Evolutionary conservation across 2,888 invertebrate species (phyloP).

Genomic region (Anagyrus pseudococci): DNA sequence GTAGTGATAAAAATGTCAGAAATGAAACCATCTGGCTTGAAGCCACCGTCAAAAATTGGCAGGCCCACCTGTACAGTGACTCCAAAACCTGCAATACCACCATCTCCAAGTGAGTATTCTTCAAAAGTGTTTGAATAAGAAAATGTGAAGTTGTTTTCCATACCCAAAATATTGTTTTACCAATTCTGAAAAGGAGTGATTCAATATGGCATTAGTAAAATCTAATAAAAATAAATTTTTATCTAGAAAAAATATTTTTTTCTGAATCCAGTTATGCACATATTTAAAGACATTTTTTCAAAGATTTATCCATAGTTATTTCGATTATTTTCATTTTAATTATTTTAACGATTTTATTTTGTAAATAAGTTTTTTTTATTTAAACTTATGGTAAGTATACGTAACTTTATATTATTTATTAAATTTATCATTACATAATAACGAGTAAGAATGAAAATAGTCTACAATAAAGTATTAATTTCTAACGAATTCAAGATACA

Average conservation of each 20-base stretch:
- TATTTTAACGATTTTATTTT: no score
- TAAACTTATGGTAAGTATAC: no score
- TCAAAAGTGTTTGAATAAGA: background rate
- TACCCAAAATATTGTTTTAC: background rate
- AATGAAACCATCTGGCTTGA: slow-evolving; percentile 67
- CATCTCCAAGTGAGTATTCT: slow-evolving; percentile 58
- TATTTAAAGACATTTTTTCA: no score
- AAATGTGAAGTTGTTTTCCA: background rate
- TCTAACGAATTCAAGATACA: no score
- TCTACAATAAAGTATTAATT: no score
- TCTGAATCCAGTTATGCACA: background rate
- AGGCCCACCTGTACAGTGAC: slow-evolving; percentile 70
- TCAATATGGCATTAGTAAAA: background rate
- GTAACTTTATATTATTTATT: no score
- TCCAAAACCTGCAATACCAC: slow-evolving; percentile 73
- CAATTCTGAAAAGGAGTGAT: background rate
- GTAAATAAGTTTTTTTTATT: no score
- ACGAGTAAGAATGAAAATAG: no score
- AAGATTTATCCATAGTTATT: no score
- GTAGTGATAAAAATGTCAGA: slow-evolving; percentile 32
- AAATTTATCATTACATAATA: no score
- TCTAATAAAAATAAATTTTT: slow-evolving; percentile 1
- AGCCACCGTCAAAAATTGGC: slow-evolving; percentile 73
- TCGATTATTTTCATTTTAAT: no score
- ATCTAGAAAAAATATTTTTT: slow-evolving; percentile 1